Evolutionary conservation across 1,140 invertebrate genomes (phyloP), one percentile per base, ranked within the genome.

Genomic region (Ips typographus): DNA sequence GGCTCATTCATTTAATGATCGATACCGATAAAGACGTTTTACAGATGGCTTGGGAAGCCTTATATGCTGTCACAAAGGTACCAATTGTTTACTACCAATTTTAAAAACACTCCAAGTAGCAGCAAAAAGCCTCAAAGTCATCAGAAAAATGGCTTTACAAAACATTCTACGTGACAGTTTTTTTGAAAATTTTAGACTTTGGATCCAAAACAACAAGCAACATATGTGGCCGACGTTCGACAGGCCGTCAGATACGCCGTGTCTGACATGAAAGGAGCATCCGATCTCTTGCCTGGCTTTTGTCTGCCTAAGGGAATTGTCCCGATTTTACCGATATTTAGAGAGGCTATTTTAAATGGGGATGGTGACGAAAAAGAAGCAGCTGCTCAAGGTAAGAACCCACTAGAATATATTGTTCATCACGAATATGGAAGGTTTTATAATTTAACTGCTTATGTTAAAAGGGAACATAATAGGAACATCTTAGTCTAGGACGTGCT

Each of bases 281-380:
- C 71, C 7, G 87, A 91, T 73, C 79, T 91, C 37, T 81, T 98
- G 61, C 95, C 96, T 56, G 96, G 96, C n/a, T 96, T 99, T 78
- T 98, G 94, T 81, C 82, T 98, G 71, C 91, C 94, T 0, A 98
- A 98, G 83, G 76, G 96, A 63, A 96, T 98, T 42, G 89, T 93
- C 8, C 95, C 96, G 7, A 89, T 99, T 44, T 83, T 99, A 52
- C 94, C 95, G 0, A 91, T 99, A 57, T 98, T 98, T 83, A 87
- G 97, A 43, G 98, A 99, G 83, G 94, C 96, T 0, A 93, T 99
- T 76, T 82, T 99, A 7, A 97, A 96, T 82, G 96, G 96, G 8
- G 83, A 92, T 63, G 93, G 95, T 0, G 97, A 99, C 71, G 88
- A 95, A 73, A 99, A 99, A 81, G 96, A 99, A 83, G 89, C 90